Evolutionary conservation across 2,888 invertebrate species (phyloP).

Genomic region (Troides oblongomaculatus): DNA sequence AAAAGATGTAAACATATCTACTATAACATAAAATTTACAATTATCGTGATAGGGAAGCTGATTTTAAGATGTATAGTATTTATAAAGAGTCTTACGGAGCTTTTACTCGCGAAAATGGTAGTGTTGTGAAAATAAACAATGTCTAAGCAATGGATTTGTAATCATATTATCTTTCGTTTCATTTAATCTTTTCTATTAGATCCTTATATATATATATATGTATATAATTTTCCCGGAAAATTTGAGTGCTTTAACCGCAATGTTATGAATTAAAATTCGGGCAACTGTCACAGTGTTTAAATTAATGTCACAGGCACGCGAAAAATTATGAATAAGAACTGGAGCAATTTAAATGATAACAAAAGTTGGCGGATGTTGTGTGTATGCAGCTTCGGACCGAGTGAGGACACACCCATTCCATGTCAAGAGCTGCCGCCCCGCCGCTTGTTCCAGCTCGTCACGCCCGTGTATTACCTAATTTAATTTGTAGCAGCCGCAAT

Average conservation of each 20-base stretch:
- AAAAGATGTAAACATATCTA: not conserved
- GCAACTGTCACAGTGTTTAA: slow-evolving; percentile 18
- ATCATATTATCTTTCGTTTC: too few relatives aligned
- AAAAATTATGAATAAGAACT: slow-evolving; percentile 28
- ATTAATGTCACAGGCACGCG: slow-evolving; percentile 9
- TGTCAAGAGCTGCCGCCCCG: slow-evolving; percentile 63
- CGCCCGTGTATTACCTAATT: slow-evolving; percentile 77
- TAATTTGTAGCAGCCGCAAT: slow-evolving; percentile 77
- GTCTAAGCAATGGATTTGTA: too few relatives aligned
- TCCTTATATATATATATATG: too few relatives aligned
- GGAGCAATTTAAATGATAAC: slow-evolving; percentile 38
- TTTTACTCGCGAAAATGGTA: too few relatives aligned
- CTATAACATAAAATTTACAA: too few relatives aligned
- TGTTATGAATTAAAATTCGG: slow-evolving; percentile 11
- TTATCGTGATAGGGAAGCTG: too few relatives aligned
- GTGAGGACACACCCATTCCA: slow-evolving; percentile 72
- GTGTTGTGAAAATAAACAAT: too few relatives aligned
- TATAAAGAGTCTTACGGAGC: too few relatives aligned
- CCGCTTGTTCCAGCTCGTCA: slow-evolving; percentile 73
- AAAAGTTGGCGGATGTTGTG: slow-evolving; percentile 45
- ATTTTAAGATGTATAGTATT: too few relatives aligned
- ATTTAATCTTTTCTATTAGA: too few relatives aligned
- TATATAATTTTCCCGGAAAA: not conserved
- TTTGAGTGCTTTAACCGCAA: not conserved
- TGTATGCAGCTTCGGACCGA: slow-evolving; percentile 39